phyloP scores from a whole-genome alignment of 2,888 invertebrate species.

The Apamea epomidion region DNA sequence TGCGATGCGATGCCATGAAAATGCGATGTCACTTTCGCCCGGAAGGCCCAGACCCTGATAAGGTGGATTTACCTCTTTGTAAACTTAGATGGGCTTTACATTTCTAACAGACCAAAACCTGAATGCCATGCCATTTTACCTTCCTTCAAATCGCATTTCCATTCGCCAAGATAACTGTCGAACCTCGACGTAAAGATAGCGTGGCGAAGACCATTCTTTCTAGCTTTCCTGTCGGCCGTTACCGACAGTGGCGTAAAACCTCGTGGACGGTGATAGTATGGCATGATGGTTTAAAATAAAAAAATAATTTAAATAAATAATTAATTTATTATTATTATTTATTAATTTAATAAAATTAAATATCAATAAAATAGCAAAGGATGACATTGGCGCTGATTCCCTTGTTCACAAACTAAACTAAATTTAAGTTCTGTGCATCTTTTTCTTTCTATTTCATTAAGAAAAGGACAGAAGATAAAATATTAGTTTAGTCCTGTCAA shows the following conservation, averaged over 20 bases:
- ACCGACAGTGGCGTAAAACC: conserved; percentile 79
- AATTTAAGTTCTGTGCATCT: too few species aligned
- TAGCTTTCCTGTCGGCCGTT: conserved; percentile 83
- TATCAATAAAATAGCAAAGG: conserved; percentile 12
- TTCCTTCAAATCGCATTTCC: conserved; percentile 89
- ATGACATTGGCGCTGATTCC: too few species aligned
- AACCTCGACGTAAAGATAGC: conserved; percentile 89
- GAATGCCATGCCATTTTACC: conserved; percentile 68
- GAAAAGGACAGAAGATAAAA: too few species aligned
- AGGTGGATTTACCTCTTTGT: background rate
- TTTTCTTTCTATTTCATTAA: too few species aligned
- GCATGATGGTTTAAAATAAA: conserved; percentile 73
- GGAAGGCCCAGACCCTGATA: background rate
- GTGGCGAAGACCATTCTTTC: conserved; percentile 90
- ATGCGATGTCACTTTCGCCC: background rate
- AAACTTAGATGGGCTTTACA: background rate
- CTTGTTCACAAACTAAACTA: too few species aligned
- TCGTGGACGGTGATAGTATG: conserved; percentile 84
- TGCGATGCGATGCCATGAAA: background rate
- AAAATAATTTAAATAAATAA: too few species aligned
- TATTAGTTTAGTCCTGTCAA: too few species aligned
- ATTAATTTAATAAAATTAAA: conserved; percentile 2
- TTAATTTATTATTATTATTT: too few species aligned
- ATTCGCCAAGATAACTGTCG: conserved; percentile 91
- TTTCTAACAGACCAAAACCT: background rate